Base-by-base conservation (phyloP, 1,140 invertebrate genomes). In the Cyphomyrmex costatus region DNA sequence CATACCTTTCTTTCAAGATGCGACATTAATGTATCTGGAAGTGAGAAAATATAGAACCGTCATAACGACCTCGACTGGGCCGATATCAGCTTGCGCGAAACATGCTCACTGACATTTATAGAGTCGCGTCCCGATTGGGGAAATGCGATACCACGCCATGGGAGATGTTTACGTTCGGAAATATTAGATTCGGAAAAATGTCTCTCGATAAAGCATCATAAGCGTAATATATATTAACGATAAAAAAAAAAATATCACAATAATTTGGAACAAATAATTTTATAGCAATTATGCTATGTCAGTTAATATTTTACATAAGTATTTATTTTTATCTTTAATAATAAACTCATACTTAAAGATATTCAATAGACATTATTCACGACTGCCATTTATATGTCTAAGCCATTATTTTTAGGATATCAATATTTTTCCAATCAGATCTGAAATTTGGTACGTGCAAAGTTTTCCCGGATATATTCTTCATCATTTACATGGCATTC, bases 1-100 rank as follows among this genome's bases (percentile, higher is more conserved):
- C 78, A 27, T 70, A 56, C 65, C 65, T 42, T 70, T 49, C 65
- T 80, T 58, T 70, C 78, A 24, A 70, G 70, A 80, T 56, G 65
- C 63, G 78, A 80, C 78, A 70, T 80, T 80, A 80, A 70, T 42
- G 78, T 80, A 80, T 80, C 78, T 66, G 63, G 65, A 70, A 66
- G 21, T 53, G 21, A 33, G 33, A 27, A 70, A 56, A 56, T 80
- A 56, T 51, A 80, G 14, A 66, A 36, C 33, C 63, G 1, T 70
- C 77, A 24, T 80, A 80, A 80, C 78, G 78, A 80, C 51, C 78
- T 56, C 78, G 33, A 51, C 65, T 24, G 65, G 60, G 36, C 19
- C 42, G 60, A 80, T 80, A 70, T 16, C 61, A 10, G 24, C 27
- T n/a, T n/a, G n/a, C 4, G 63, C 78, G 78, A 56, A 70, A 70